phyloP scores from a whole-genome alignment of 2,888 invertebrate species.

The Sinopyrophorus schimmeli region DNA sequence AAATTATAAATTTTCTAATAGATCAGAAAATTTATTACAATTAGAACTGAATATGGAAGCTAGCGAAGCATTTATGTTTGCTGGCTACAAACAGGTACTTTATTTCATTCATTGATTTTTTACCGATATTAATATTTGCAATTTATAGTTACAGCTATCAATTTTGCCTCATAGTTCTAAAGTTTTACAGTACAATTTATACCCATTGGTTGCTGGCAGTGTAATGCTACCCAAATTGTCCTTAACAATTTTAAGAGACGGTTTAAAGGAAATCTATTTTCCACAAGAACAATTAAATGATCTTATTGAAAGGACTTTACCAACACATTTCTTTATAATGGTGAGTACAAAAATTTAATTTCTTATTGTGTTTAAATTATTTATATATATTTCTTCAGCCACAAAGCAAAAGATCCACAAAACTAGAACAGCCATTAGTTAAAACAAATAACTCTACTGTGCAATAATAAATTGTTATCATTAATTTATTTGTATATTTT shows the following conservation, averaged over 20 bases:
- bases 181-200: constrained; percentile 74
- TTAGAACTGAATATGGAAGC: constrained; percentile 77
- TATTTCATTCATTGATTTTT: background rate
- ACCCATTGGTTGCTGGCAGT: constrained; percentile 75
- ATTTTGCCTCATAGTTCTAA: constrained; percentile 65
- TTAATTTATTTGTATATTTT: too few relatives aligned
- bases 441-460: constrained; percentile 1
- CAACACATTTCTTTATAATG: constrained; percentile 69
- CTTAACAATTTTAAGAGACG: constrained; percentile 57
- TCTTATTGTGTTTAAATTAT: background rate
- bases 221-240: constrained; percentile 69
- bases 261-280: constrained; percentile 50
- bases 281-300: constrained; percentile 59
- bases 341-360: constrained; percentile 49
- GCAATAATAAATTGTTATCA: too few relatives aligned
- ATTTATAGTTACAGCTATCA: constrained; percentile 56
- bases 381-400: constrained; percentile 39
- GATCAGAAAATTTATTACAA: constrained; percentile 71
- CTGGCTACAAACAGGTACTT: constrained; percentile 86
- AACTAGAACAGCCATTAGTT: constrained; percentile 2
- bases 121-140: constrained; percentile 1
- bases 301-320: constrained; percentile 63
- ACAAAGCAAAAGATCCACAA: constrained; percentile 43
- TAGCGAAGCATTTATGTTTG: constrained; percentile 92
- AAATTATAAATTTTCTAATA: constrained; percentile 72